Evolutionary conservation across 2,888 invertebrate species (phyloP), one percentile per base, ranked within the genome.

Genomic region (Latheticus oryzae): DNA sequence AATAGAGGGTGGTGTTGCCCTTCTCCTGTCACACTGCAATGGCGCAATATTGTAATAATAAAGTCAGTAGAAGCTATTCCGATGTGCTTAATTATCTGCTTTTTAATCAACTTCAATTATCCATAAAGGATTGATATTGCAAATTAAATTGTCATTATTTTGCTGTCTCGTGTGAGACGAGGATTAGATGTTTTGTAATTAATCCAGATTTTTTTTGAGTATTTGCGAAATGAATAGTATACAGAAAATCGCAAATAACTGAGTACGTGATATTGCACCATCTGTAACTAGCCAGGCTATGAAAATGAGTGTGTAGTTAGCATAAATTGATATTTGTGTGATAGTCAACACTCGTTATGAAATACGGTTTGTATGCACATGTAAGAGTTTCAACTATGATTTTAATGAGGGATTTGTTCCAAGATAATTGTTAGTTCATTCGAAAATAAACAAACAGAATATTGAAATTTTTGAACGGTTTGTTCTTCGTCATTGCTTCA

Each of bases 321-420:
- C 73, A 70, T 72, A 72, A 73, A 70, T 73, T 72, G 71, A 73
- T 72, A 72, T 72, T 70, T 70, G 67, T 65, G 55, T 63, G 71
- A 71, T 66, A 65, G 64, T 64, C 62, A 62, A n/a, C n/a, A 42
- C 42, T 42, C 16, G 57, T 67, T 67, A 57, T 64, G 65, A 65
- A 65, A 67, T 55, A 26, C 47, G 38, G 51, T 28, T 54, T 32
- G 50, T 56, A 58, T 58, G 24, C 17, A 61, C 63, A 63, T 58
- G 61, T 60, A 64, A 58, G 58, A 60, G 61, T 35, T 58, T 21
- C 50, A 38, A 35, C 16, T 24, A 38, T 11, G 11, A 38, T 28
- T 50, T 38, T 50, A 50, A 50, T 38, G 17, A 50, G 9, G 24
- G 13, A 23, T 11, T 47, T 21, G 38, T 16, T 28, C 13, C n/a